Evolutionary conservation across 2,888 invertebrate species (phyloP), one percentile per base, ranked within the genome.

Genomic region (Lucinisca nassula): DNA sequence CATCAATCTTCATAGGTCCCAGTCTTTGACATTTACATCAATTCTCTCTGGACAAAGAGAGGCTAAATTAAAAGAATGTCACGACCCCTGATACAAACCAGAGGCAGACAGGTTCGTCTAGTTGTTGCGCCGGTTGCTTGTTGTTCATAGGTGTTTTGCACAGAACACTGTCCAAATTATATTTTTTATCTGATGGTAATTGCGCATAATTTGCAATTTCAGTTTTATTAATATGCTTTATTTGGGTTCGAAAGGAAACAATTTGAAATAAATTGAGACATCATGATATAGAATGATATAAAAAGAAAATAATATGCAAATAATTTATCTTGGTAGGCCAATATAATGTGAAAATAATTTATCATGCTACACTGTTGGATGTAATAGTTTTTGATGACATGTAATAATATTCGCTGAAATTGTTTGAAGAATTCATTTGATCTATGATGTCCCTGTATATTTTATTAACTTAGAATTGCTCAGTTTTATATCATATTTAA

Each of bases 261-360:
- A 67, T 67, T 67, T 67, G 67, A 67, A 67, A 32, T 67, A 67
- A 67, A 67, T 67, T 67, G 67, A 67, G 67, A 67, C 67, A 67
- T 67, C 67, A 67, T 67, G 67, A 35, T 67, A 35, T 17, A 35
- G 30, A 35, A 32, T 67, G 67, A 67, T 67, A 30, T 67, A 67
- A 67, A 67, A 67, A 32, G 67, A 67, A 67, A 67, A 35, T 67
- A 67, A 67, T 67, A 67, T 67, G 35, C 17, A 35, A 67, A 67
- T 67, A 67, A 67, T 67, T 67, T 35, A 67, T 67, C 27, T n/a
- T 67, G 67, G 61, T 67, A 67, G 67, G 14, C 67, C 67, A 30
- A 67, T 35, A 67, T 67, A 67, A 67, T 67, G 67, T 67, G 32
- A 67, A 67, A 67, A 67, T 67, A 67, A 67, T 67, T 67, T 67